Evolutionary conservation across 2,113 vertebrate species (phyloP).

Genomic region (Oncorhynchus gorbuscha): DNA sequence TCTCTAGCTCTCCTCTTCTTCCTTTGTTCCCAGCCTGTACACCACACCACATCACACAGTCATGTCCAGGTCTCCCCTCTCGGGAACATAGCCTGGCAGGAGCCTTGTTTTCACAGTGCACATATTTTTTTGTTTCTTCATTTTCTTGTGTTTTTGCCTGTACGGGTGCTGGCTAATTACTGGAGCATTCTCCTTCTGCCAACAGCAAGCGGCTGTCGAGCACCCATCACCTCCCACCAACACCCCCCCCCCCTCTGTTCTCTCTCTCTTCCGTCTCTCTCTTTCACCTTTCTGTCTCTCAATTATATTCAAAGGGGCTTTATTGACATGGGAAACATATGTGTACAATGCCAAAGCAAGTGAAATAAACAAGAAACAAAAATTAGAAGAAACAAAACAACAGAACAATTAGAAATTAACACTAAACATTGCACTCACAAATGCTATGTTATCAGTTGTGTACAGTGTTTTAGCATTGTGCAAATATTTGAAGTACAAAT

Average conservation of each 20-base stretch:
- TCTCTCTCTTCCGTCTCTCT: background rate
- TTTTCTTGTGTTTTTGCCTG: slow-evolving; percentile 56
- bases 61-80: slow-evolving; percentile 74
- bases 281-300: slow-evolving; percentile 23
- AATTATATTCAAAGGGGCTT: too few species aligned
- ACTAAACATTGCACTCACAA: too few species aligned
- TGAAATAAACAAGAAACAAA: too few species aligned
- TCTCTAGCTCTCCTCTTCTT: slow-evolving; percentile 58
- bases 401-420: too few species aligned
- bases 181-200: slow-evolving; percentile 70
- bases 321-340: too few species aligned
- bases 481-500: too few species aligned
- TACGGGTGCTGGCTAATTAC: slow-evolving; percentile 73
- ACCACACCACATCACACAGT: slow-evolving; percentile 36
- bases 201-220: slow-evolving; percentile 66
- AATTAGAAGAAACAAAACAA: too few species aligned
- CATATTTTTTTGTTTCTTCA: slow-evolving; percentile 56
- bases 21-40: slow-evolving; percentile 74
- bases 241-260: background rate
- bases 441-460: too few species aligned
- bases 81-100: slow-evolving; percentile 71
- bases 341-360: too few species aligned
- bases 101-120: slow-evolving; percentile 71
- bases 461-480: too few species aligned
- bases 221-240: slow-evolving; percentile 39